phyloP scores from a whole-genome alignment of 2,888 invertebrate species.

The Tigriopus californicus region DNA sequence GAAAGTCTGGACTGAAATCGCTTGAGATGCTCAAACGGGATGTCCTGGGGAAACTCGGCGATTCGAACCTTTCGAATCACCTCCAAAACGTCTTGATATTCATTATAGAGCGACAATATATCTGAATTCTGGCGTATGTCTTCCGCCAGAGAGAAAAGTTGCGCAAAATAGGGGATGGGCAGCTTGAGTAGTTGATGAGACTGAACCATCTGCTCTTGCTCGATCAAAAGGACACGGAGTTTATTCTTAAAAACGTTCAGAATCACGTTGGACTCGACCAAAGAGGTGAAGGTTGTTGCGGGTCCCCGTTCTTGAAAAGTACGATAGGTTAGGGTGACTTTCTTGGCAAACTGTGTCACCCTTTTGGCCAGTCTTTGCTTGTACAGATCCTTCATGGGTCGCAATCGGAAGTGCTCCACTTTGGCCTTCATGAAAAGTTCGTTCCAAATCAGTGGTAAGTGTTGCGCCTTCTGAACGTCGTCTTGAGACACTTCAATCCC shows the following conservation, averaged over 20 bases:
- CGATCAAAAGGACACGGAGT: too few relatives aligned
- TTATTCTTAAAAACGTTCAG: too few relatives aligned
- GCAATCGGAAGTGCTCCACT: conserved; percentile 3
- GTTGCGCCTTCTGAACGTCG: not conserved
- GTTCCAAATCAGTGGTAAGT: conserved; percentile 8
- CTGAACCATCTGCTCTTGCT: too few relatives aligned
- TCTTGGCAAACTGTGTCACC: not conserved
- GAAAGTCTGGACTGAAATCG: too few relatives aligned
- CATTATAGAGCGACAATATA: not conserved
- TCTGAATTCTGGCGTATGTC: not conserved
- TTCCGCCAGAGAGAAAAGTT: not conserved
- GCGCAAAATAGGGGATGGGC: not conserved
- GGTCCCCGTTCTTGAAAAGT: too few relatives aligned
- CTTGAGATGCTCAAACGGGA: too few relatives aligned
- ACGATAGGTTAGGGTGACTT: too few relatives aligned
- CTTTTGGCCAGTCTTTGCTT: not conserved
- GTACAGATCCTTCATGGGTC: not conserved
- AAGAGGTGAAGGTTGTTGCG: too few relatives aligned
- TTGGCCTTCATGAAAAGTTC: conserved; percentile 11
- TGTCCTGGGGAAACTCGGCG: too few relatives aligned
- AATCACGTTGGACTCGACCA: too few relatives aligned
- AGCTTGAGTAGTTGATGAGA: not conserved
- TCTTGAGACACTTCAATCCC: conserved; percentile 22
- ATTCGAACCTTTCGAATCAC: not conserved
- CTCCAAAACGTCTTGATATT: not conserved